Conservation (phyloP, 2,888 invertebrate species). For the Drosophila testacea region DNA sequence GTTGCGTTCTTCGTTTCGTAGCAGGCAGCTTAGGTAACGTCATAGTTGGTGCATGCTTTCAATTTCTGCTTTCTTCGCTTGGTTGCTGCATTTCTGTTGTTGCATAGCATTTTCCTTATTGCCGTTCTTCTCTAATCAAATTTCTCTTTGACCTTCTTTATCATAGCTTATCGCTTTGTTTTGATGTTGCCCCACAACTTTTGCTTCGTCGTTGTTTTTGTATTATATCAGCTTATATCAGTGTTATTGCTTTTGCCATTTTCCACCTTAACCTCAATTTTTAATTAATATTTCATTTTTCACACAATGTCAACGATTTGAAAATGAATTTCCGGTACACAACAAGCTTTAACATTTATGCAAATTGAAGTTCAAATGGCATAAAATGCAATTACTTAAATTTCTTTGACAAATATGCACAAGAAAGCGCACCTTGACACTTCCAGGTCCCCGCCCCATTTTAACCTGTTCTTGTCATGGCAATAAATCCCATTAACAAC, state of each 20-base stretch:
- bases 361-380: slow-evolving; percentile 59
- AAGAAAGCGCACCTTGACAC: slow-evolving; percentile 18
- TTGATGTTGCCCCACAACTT: slow-evolving; percentile 5
- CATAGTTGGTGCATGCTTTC: background rate
- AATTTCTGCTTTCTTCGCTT: background rate
- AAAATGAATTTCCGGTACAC: slow-evolving; percentile 54
- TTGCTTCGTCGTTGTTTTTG: background rate
- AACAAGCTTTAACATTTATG: slow-evolving; percentile 48
- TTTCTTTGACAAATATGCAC: slow-evolving; percentile 74
- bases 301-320: slow-evolving; percentile 39
- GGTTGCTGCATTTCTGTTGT: background rate
- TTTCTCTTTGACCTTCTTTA: slow-evolving; percentile 3
- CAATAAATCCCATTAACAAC: slow-evolving; percentile 69
- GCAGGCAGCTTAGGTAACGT: slow-evolving; percentile 2
- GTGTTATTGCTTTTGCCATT: background rate
- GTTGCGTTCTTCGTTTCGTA: background rate
- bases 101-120: slow-evolving; percentile 2
- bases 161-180: slow-evolving; percentile 5
- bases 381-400: slow-evolving; percentile 69
- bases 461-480: slow-evolving; percentile 27
- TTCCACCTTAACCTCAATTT: slow-evolving; percentile 13
- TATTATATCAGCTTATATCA: background rate
- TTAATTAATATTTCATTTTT: slow-evolving; percentile 5
- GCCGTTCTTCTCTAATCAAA: background rate
- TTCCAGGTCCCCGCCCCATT: background rate